Evolutionary conservation across 2,888 invertebrate genomes (phyloP), one percentile per base, ranked within the genome.

Genomic region (Luperina nickerlii): DNA sequence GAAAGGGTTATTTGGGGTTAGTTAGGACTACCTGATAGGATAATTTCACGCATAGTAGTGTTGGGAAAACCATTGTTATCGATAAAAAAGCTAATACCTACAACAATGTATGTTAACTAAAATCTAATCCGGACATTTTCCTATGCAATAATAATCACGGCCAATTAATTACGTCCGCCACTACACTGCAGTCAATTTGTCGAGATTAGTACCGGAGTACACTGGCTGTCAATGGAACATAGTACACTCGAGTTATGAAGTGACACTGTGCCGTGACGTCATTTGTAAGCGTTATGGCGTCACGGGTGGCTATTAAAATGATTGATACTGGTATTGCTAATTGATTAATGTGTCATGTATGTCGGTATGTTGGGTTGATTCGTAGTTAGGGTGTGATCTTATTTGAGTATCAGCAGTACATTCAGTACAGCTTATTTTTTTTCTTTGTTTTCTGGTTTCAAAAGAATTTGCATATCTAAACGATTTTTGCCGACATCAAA

Each of bases 171-270:
- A 80, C 81, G 91, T 77, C 85, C 87, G 73, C 67, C 77, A 87
- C 80, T 91, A 88, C 89, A 91, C 76, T 60, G 78, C 77, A 89
- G 90, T 91, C 91, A 93, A 93, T 93, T 92, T 92, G 92, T 88
- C 88, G 90, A 91, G 90, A 93, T 93, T 93, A 93, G 90, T 78
- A 81, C 70, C 73, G n/a, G 57, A 85, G 76, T 88, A 87, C 85
- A 89, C 84, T 89, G 85, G 81, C 89, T 90, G 91, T 92, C 93
- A 91, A 92, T 93, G 84, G 82, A 70, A 83, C 87, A 77, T 76
- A 79, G 83, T 65, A 79, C 78, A 78, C 78, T 78, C 81, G 71
- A 90, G 87, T 88, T 87, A 89, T 91, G 90, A 89, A 87, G 89
- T 87, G 88, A 89, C 87, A 82, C 57, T 76, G 76, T 77, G 15